Evolutionary conservation across 2,797 vertebrate genomes (phyloP).

Genomic region (Eidolon dupreanum): DNA sequence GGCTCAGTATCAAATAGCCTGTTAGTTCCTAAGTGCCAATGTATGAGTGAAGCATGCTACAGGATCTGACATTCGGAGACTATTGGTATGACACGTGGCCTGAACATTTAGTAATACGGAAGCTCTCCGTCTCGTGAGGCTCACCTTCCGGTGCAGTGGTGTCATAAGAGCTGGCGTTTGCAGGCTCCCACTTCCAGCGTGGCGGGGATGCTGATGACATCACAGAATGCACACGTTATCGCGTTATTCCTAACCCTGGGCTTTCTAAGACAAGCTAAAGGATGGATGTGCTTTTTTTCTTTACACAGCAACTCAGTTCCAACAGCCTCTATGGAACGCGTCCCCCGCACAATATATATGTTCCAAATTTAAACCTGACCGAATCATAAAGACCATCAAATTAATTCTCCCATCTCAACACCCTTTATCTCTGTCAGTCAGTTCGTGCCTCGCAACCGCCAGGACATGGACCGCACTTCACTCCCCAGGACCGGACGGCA

Average conservation of each 20-base stretch:
- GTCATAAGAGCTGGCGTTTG: conserved; percentile 35
- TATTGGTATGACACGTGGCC: neutral
- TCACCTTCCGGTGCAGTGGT: conserved; percentile 22
- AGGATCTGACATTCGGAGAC: neutral
- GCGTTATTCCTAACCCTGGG: neutral
- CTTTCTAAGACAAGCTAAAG: conserved; percentile 14
- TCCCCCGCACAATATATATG: neutral
- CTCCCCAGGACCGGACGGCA: neutral
- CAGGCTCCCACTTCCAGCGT: neutral
- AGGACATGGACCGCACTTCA: neutral
- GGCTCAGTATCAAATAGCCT: neutral
- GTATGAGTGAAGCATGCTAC: neutral
- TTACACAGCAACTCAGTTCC: fast-evolving
- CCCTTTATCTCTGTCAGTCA: neutral
- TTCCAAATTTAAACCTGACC: neutral
- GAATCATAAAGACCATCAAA: neutral
- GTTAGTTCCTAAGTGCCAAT: neutral
- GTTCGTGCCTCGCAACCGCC: neutral
- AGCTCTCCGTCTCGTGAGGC: neutral
- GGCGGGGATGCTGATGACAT: neutral
- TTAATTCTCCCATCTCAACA: neutral
- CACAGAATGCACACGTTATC: neutral
- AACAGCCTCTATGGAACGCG: neutral
- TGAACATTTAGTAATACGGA: neutral
- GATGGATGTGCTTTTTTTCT: neutral